Conservation (phyloP, 2,113 vertebrate genomes). For the Xenus cinereus region DNA sequence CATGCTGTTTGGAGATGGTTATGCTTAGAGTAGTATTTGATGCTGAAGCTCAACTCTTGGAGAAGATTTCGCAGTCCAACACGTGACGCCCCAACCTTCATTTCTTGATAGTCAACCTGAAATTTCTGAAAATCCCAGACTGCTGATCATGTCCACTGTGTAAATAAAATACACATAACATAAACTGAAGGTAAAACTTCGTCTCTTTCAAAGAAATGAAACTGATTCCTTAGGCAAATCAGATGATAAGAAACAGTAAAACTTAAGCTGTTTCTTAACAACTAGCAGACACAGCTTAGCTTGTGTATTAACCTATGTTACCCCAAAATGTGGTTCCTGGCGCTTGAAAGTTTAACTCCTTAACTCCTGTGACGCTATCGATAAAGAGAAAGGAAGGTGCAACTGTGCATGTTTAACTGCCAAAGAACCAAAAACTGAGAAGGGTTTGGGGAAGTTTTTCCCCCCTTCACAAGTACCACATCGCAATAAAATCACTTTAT, state of each 20-base stretch:
- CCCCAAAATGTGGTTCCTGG: background rate
- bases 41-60: constrained; percentile 25
- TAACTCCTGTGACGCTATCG: background rate
- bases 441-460: fast-evolving
- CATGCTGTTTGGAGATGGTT: background rate
- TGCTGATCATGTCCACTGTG: background rate
- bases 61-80: constrained; percentile 48
- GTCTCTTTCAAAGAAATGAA: background rate
- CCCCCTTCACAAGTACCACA: fast-evolving
- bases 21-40: background rate
- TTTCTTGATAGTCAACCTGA: background rate
- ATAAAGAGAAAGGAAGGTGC: too few relatives aligned
- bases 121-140: background rate
- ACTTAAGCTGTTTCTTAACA: too few relatives aligned
- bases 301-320: fast-evolving
- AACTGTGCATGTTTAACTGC: too few relatives aligned
- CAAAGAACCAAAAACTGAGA: background rate
- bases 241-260: background rate
- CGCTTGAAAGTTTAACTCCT: background rate
- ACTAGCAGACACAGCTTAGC: too few relatives aligned
- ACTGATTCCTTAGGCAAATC: background rate
- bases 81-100: background rate
- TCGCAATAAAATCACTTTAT: too few relatives aligned
- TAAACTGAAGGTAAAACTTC: background rate
- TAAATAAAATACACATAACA: background rate